A percentile compares a stretch with the other conserved stretches of the same genome.
phyloP scores from a whole-genome alignment of 2,113 vertebrate species.

The Alligator sinensis region DNA sequence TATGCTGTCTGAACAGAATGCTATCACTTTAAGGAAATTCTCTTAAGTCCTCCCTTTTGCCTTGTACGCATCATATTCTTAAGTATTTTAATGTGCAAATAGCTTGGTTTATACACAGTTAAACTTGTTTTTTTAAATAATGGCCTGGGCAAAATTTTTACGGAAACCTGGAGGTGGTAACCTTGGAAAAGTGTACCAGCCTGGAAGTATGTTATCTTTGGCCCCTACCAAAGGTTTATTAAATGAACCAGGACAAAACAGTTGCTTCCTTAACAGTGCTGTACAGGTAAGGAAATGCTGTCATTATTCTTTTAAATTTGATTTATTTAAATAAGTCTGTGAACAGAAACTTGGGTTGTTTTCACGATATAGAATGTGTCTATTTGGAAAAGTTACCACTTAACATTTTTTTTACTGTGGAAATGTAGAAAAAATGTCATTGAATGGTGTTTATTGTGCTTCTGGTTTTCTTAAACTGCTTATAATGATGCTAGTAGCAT shows the following conservation, averaged over 20 bases:
- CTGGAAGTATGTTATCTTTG: constrained; percentile 94
- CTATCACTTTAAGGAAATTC: not conserved
- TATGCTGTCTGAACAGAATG: constrained; percentile 4
- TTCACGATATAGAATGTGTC: not conserved
- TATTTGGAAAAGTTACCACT: not conserved
- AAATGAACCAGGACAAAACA: constrained; percentile 98
- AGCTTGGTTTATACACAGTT: not conserved
- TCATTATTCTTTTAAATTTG: not conserved
- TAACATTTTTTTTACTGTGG: not conserved
- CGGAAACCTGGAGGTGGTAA: constrained; percentile 88
- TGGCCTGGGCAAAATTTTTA: constrained; percentile 97
- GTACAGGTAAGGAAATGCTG: constrained; percentile 89
- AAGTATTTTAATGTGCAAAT: not conserved
- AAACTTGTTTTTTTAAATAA: constrained; percentile 68
- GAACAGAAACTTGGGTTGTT: not conserved
- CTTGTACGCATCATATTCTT: constrained; percentile 48
- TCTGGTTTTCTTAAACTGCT: not conserved
- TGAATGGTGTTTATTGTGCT: not conserved
- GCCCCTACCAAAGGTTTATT: constrained; percentile 96
- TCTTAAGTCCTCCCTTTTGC: constrained; percentile 43
- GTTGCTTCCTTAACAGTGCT: constrained; percentile 99
- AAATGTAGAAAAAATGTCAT: not conserved
- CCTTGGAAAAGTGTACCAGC: constrained; percentile 93
- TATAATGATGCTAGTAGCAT: not conserved
- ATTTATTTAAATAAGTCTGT: not conserved